A percentile compares a stretch with the other conserved stretches of the same genome.
Evolutionary conservation across 2,113 vertebrate genomes (phyloP).

Genomic region (Phyllopteryx taeniolatus): DNA sequence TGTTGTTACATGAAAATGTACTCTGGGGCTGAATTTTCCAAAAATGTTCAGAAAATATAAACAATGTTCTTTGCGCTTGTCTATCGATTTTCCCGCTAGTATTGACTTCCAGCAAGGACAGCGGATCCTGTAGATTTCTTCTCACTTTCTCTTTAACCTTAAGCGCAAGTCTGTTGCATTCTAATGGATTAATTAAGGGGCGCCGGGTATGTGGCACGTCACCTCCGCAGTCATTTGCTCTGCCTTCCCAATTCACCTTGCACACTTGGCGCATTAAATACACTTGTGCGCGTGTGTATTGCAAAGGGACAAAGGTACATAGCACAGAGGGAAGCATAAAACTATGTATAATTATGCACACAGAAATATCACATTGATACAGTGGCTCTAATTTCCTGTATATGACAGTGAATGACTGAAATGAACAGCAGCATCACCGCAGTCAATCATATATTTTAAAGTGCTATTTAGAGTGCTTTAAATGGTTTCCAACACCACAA

Average conservation of each 20-base stretch:
- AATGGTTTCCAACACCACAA: not conserved
- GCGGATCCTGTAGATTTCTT: not conserved
- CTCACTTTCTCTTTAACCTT: not conserved
- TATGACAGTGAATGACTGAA: not conserved
- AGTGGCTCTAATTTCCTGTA: not conserved
- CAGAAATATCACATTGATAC: not conserved
- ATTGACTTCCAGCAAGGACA: not conserved
- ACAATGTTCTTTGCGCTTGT: not conserved
- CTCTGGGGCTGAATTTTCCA: not conserved
- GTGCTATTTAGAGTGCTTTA: not conserved
- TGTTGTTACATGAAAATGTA: not conserved
- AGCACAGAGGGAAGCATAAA: not conserved
- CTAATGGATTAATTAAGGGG: not conserved
- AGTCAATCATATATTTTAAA: conserved; percentile 12
- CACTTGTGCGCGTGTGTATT: too few species aligned
- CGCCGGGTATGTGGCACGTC: not conserved
- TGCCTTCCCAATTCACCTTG: not conserved
- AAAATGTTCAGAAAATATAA: not conserved
- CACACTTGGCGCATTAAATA: not conserved
- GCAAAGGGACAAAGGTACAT: too few species aligned
- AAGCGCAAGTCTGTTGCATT: not conserved
- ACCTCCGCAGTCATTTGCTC: not conserved
- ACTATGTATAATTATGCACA: not conserved
- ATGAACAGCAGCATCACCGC: not conserved
- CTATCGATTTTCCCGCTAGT: not conserved